Evolutionary conservation across 37 sponge, comb jelly and placozoan species (phyloP).

Genomic region (Aplysina aerophoba): DNA sequence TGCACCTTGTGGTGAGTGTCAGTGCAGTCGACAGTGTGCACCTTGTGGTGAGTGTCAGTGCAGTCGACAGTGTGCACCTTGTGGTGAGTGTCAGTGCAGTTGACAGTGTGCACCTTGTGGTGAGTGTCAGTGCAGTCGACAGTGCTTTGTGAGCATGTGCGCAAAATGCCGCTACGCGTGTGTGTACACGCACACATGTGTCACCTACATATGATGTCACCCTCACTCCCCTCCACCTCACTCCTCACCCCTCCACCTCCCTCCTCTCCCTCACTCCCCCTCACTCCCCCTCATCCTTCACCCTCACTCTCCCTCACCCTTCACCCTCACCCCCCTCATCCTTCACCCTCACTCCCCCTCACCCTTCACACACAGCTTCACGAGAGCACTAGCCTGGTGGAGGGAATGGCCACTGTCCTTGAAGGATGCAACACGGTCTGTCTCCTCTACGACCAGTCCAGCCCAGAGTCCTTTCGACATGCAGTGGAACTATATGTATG

Average conservation of each 20-base stretch:
- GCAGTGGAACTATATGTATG: conserved; percentile 73
- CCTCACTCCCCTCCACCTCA: not conserved
- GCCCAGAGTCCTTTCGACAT: conserved; percentile 58
- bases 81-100: too few relatives aligned
- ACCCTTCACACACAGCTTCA: conserved; percentile 52
- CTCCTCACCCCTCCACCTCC: not conserved
- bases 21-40: too few relatives aligned
- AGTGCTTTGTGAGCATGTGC: conserved; percentile 37
- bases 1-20: too few relatives aligned
- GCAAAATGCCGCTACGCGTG: not conserved
- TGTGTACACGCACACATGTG: not conserved
- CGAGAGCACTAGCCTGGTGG: conserved; percentile 51
- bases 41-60: too few relatives aligned
- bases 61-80: too few relatives aligned
- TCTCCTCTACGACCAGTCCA: conserved; percentile 77
- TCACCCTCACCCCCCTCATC: not conserved
- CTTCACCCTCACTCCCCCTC: not conserved
- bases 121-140: too few relatives aligned
- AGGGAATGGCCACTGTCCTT: conserved; percentile 31
- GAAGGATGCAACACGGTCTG: conserved; percentile 77
- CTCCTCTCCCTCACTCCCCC: not conserved
- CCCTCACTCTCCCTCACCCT: not conserved
- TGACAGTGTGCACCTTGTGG: too few relatives aligned
- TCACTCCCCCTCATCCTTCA: not conserved
- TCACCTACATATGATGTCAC: not conserved